Percentiles rank a stretch among this genome's conserved stretches.
Evolutionary conservation across 2,797 vertebrate genomes (phyloP).

Genomic region (Clangula hyemalis): DNA sequence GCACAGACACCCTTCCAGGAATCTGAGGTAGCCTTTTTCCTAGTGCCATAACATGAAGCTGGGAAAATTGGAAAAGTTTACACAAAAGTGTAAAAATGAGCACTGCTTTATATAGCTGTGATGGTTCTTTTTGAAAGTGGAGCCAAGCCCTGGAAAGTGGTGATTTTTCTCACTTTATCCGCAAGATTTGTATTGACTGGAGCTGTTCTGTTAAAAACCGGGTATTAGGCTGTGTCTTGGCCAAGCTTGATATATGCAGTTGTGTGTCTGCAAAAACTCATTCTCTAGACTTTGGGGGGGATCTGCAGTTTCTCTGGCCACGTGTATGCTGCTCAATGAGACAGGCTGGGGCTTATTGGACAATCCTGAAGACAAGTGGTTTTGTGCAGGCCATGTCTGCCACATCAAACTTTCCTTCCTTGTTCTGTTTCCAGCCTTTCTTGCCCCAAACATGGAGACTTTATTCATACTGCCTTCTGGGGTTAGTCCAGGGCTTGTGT

Average conservation of each 20-base stretch:
- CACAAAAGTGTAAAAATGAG: fast-evolving
- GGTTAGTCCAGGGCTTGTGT: not conserved
- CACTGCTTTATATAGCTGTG: not conserved
- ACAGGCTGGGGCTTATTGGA: not conserved
- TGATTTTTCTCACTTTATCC: not conserved
- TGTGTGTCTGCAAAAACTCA: not conserved
- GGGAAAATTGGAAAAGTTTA: not conserved
- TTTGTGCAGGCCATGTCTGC: not conserved
- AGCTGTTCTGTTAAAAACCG: not conserved
- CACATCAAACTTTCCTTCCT: not conserved
- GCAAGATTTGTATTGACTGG: not conserved
- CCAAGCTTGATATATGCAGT: not conserved
- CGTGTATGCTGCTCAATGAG: not conserved
- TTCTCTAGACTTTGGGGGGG: not conserved
- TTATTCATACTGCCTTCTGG: not conserved
- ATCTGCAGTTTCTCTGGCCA: not conserved
- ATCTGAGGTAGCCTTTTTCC: not conserved
- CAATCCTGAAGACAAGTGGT: not conserved
- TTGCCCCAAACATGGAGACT: not conserved
- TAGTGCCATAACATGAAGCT: not conserved
- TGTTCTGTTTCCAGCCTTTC: not conserved
- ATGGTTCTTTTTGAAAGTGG: not conserved
- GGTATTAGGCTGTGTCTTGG: not conserved
- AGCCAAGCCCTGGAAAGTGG: not conserved
- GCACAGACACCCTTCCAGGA: not conserved